phyloP scores from a whole-genome alignment of 2,888 invertebrate genomes.

The Aleiodes alternator region DNA sequence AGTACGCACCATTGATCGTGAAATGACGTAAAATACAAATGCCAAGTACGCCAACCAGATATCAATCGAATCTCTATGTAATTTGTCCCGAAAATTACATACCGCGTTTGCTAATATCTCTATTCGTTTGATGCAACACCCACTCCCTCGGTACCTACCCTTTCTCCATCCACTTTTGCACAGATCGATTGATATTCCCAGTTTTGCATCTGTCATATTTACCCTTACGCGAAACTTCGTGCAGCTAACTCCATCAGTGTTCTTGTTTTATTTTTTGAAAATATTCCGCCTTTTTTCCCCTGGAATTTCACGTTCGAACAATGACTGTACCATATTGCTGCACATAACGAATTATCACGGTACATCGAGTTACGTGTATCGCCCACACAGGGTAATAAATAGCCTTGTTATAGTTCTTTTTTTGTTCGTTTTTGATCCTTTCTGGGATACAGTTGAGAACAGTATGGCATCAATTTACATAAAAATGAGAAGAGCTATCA shows the following conservation, averaged over 20 bases:
- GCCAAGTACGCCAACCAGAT: constrained; percentile 22
- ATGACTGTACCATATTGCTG: constrained; percentile 60
- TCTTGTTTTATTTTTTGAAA: constrained; percentile 10
- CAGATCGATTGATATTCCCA: constrained; percentile 48
- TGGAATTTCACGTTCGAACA: constrained; percentile 48
- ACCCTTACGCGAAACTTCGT: constrained; percentile 61
- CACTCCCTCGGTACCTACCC: constrained; percentile 12
- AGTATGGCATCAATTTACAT: constrained; percentile 28
- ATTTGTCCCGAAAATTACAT: constrained; percentile 46
- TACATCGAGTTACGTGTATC: constrained; percentile 58
- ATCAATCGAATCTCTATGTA: constrained; percentile 32
- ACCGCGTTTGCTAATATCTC: constrained; percentile 35
- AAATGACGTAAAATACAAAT: constrained; percentile 14
- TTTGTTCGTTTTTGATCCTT: neutral
- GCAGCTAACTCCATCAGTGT: constrained; percentile 48
- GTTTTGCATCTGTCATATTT: constrained; percentile 48
- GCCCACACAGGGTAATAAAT: constrained; percentile 61
- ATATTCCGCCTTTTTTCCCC: constrained; percentile 28
- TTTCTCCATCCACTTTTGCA: neutral
- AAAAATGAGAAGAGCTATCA: neutral
- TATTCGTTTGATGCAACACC: constrained; percentile 38
- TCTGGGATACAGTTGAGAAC: constrained; percentile 2
- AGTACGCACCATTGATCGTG: constrained; percentile 12
- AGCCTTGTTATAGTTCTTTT: constrained; percentile 37
- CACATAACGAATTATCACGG: constrained; percentile 63